phyloP scores from a whole-genome alignment of 2,797 vertebrate species.

The Tragopan temminckii region DNA sequence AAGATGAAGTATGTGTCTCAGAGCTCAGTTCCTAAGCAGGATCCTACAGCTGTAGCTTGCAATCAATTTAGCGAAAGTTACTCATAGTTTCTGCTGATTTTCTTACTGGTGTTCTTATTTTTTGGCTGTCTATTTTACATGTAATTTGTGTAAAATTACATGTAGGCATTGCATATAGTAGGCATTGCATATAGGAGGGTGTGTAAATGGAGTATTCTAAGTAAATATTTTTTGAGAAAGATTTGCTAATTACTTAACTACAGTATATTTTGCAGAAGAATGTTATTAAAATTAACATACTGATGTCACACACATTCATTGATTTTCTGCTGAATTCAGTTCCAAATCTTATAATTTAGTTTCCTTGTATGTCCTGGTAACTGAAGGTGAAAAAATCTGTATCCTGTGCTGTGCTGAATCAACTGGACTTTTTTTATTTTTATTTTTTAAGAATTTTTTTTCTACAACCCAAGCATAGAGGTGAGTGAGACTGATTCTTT shows the following conservation, averaged over 20 bases:
- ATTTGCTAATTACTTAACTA: background rate
- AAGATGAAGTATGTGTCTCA: background rate
- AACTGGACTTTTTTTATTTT: background rate
- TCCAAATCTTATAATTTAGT: background rate
- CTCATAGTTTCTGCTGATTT: constrained; percentile 66
- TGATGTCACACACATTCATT: background rate
- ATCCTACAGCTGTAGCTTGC: background rate
- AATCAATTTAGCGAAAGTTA: constrained; percentile 67
- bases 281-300: background rate
- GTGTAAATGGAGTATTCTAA: background rate
- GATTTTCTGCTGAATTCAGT: background rate
- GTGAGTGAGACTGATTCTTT: background rate
- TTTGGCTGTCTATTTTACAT: constrained; percentile 51
- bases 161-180: background rate
- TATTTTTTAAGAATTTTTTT: background rate
- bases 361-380: background rate
- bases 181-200: accelerated
- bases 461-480: background rate
- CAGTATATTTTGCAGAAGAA: background rate
- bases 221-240: background rate
- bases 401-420: background rate
- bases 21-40: constrained; percentile 15
- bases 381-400: accelerated
- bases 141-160: background rate
- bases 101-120: constrained; percentile 12